Evolutionary conservation across 2,113 vertebrate genomes (phyloP).

Genomic region (Gnathonemus echidnorhynchus): DNA sequence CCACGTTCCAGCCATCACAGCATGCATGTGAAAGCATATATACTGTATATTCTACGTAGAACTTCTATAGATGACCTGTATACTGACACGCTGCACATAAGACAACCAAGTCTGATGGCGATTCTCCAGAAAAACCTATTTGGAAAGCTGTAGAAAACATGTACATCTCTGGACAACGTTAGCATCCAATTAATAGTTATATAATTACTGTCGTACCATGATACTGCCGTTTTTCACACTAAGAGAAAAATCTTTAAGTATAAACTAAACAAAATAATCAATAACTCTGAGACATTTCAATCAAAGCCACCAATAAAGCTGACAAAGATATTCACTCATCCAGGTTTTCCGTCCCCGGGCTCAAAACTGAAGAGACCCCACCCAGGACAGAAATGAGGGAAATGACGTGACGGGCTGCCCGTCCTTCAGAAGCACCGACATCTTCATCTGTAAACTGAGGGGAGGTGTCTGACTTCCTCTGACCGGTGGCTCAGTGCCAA

Average conservation of each 20-base stretch:
- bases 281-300: neutral
- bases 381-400: neutral
- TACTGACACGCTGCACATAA: neutral
- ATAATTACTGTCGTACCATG: neutral
- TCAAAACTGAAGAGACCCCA: neutral
- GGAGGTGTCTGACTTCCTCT: neutral
- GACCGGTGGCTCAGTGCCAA: neutral
- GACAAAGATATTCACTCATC: neutral
- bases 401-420: neutral
- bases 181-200: neutral
- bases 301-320: neutral
- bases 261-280: neutral
- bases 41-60: neutral
- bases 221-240: neutral
- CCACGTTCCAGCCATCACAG: neutral
- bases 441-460: neutral
- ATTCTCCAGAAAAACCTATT: neutral
- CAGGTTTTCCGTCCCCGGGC: neutral
- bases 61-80: neutral
- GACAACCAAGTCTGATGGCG: neutral
- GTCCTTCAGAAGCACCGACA: neutral
- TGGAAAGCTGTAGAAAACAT: neutral
- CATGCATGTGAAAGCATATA: neutral
- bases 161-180: neutral
- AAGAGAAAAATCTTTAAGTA: neutral